Evolutionary conservation across 2,113 vertebrate species (phyloP).

Genomic region (Choloepus hoffmanni): DNA sequence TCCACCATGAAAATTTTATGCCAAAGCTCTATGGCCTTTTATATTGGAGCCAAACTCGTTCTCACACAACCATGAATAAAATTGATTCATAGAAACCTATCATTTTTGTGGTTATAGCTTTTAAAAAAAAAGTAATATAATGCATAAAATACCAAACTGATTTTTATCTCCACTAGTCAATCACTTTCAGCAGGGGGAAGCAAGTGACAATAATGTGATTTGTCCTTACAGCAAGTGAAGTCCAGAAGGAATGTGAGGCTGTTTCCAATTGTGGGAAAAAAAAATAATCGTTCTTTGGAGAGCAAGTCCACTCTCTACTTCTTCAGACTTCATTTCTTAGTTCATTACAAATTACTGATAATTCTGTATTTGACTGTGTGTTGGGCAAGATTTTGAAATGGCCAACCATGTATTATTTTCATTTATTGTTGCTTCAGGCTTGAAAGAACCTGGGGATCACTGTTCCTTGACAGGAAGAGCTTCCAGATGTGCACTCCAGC

Average conservation of each 20-base stretch:
- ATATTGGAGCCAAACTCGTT: neutral
- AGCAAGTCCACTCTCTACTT: neutral
- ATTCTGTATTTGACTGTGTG: neutral
- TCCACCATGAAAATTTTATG: neutral
- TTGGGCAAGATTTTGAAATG: constrained; percentile 15
- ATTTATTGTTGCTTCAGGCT: constrained; percentile 9
- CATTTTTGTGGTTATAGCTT: neutral
- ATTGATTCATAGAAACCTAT: neutral
- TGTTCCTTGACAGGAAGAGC: neutral
- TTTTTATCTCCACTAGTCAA: neutral
- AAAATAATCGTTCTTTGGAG: neutral
- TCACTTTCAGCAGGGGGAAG: neutral
- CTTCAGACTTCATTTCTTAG: constrained; percentile 28
- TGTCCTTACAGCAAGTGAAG: neutral
- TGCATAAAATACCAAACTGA: neutral
- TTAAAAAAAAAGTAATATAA: neutral
- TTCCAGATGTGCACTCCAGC: constrained; percentile 20
- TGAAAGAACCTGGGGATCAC: neutral
- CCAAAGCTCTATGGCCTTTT: neutral
- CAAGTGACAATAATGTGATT: neutral
- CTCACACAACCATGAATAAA: neutral
- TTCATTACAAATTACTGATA: neutral
- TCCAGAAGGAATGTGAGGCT: neutral
- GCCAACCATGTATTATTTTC: constrained; percentile 17
- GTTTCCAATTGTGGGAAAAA: neutral